Conservation (phyloP, 1,140 invertebrate species). For the Halotydeus destructor region DNA sequence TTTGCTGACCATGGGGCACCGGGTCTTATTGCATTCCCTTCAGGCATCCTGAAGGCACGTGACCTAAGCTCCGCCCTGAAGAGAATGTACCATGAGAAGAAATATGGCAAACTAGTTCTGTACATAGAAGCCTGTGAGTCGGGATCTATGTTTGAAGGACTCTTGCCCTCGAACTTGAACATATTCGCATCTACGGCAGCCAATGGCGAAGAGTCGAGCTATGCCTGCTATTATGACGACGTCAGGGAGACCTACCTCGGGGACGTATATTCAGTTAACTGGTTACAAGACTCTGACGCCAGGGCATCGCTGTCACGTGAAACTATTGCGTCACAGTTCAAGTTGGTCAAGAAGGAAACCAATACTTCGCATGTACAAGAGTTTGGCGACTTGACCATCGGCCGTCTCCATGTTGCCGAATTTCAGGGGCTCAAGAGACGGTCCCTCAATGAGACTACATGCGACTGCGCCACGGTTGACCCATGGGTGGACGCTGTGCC, state of each 20-base stretch:
- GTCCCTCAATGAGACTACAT: no score
- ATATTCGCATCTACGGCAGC: conserved; percentile 43
- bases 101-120: conserved; percentile 31
- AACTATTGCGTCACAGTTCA: conserved; percentile 34
- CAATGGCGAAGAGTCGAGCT: conserved; percentile 35
- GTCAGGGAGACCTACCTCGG: conserved; percentile 32
- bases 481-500: not conserved
- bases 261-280: conserved; percentile 41
- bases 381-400: conserved; percentile 32
- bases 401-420: conserved; percentile 23
- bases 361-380: conserved; percentile 37
- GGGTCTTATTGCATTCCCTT: conserved; percentile 35
- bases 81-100: conserved; percentile 26
- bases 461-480: no score
- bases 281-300: conserved; percentile 41
- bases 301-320: conserved; percentile 32
- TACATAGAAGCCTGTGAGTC: conserved; percentile 45
- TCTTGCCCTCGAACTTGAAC: conserved; percentile 33
- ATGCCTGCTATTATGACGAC: conserved; percentile 36
- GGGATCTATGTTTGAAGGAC: conserved; percentile 40
- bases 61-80: conserved; percentile 26
- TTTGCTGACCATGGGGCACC: conserved; percentile 42
- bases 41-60: conserved; percentile 23
- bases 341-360: conserved; percentile 34
- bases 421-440: no score